Evolutionary conservation across 2,797 vertebrate species (phyloP), one percentile per base, ranked within the genome.

Genomic region (Malurus splendens): DNA sequence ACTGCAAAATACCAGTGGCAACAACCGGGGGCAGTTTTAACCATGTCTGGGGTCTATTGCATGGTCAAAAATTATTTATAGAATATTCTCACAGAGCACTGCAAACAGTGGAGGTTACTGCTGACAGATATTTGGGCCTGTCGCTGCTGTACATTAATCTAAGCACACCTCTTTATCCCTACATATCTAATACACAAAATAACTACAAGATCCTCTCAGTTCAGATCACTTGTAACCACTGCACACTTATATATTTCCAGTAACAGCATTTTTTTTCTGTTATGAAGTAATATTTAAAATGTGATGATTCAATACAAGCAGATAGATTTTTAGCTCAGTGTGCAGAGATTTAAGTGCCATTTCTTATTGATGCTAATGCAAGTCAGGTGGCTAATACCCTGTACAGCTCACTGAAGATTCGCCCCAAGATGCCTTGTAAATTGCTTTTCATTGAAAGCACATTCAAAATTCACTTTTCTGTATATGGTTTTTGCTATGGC

Each of bases 381-480:
- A 91, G 80, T 89, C 82, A 92, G 85, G 72, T 90, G 80, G 56
- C 42, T 87, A 71, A 91, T 86, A 94, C 89, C 39, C 68, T 89
- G 41, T 61, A 55, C 36, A 75, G 44, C 50, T 93, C 81, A 88
- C 64, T 66, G 90, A 90, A 93, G 86, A 84, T 86, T 77, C 85
- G 0, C 82, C 72, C 71, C 68, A 90, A 80, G 65, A 89, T 89
- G 51, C 77, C 78, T 76, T 74, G 41, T 76, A 93, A 95, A 93
- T 82, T 82, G 75, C 59, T 91, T 79, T 82, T 76, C 87, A 73
- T 71, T 91, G 89, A 89, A 94, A 91, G 65, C 75, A 79, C 44
- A 51, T 89, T 90, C 81, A 87, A 82, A 94, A 87, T 61, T 94
- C 68, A 82, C 72, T 92, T 88, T 91, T 89, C 47, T 86, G 78